A percentile compares a stretch with the other conserved stretches of the same genome.
Conservation (phyloP, 2,113 vertebrate species). For the Macaca mulatta region DNA sequence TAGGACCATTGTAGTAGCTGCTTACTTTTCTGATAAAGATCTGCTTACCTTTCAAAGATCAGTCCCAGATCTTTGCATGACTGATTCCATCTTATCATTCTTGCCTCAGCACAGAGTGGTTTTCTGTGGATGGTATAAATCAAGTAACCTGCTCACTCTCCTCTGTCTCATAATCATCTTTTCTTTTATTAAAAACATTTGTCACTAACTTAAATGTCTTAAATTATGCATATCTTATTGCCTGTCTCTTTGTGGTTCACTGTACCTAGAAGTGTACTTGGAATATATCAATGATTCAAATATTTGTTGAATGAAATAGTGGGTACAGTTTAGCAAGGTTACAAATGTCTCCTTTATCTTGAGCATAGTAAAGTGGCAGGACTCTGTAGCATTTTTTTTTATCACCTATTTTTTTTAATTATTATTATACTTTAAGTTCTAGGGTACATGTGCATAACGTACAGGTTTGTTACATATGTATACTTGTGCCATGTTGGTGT, state of each 20-base stretch:
- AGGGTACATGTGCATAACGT: too few relatives aligned
- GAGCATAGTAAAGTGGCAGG: neutral
- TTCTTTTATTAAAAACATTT: conserved; percentile 4
- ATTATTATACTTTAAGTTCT: too few relatives aligned
- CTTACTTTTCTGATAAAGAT: neutral
- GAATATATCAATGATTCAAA: neutral
- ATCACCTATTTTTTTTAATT: too few relatives aligned
- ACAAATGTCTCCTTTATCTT: neutral
- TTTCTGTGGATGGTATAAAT: neutral
- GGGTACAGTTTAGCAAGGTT: neutral
- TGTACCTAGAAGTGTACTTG: neutral
- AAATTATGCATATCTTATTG: neutral
- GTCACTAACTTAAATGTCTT: neutral
- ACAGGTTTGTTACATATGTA: too few relatives aligned
- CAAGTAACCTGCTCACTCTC: neutral
- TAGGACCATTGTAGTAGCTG: neutral
- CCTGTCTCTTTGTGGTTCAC: neutral
- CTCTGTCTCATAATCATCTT: neutral
- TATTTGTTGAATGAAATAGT: neutral
- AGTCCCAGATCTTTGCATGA: neutral
- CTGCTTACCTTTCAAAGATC: neutral
- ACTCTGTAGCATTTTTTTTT: neutral
- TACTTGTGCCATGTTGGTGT: too few relatives aligned
- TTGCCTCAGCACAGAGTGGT: neutral
- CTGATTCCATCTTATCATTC: neutral